Conservation (phyloP, 2,888 invertebrate genomes). For the Exocentrus adspersus region DNA sequence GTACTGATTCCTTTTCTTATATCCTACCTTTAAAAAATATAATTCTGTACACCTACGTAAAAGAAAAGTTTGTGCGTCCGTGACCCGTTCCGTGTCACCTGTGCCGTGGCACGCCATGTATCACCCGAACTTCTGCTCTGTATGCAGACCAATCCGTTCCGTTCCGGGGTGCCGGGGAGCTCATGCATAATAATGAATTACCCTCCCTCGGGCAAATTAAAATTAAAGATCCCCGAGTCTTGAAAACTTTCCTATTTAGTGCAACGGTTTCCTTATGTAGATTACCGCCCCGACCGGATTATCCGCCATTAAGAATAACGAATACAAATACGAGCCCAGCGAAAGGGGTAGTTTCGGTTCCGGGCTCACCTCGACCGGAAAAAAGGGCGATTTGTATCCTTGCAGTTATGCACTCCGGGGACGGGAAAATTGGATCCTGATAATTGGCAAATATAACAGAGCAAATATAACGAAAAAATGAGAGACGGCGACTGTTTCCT, state of each 20-base stretch:
- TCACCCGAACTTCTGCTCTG: conserved; percentile 62
- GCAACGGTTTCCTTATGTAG: conserved; percentile 65
- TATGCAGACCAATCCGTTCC: conserved; percentile 63
- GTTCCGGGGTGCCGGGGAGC: conserved; percentile 58
- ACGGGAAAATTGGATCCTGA: not conserved
- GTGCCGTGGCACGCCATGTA: conserved; percentile 49
- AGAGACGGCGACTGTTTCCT: too few relatives aligned
- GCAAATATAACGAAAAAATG: too few relatives aligned
- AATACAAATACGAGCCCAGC: conserved; percentile 39
- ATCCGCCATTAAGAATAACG: conserved; percentile 39
- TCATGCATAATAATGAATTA: conserved; percentile 67
- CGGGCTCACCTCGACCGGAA: conserved; percentile 8
- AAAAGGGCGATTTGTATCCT: conserved; percentile 2
- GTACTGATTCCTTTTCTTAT: not conserved
- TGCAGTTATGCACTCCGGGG: not conserved
- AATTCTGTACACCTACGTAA: too few relatives aligned
- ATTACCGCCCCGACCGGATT: conserved; percentile 50
- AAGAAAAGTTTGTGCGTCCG: too few relatives aligned
- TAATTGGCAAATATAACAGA: too few relatives aligned
- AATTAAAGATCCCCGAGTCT: conserved; percentile 65
- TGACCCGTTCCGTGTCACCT: conserved; percentile 56
- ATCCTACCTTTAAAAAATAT: too few relatives aligned
- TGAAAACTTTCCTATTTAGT: conserved; percentile 65
- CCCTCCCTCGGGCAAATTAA: conserved; percentile 65
- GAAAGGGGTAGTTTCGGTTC: conserved; percentile 17